Evolutionary conservation across 2,797 vertebrate genomes (phyloP).

Genomic region (Lemur catta): DNA sequence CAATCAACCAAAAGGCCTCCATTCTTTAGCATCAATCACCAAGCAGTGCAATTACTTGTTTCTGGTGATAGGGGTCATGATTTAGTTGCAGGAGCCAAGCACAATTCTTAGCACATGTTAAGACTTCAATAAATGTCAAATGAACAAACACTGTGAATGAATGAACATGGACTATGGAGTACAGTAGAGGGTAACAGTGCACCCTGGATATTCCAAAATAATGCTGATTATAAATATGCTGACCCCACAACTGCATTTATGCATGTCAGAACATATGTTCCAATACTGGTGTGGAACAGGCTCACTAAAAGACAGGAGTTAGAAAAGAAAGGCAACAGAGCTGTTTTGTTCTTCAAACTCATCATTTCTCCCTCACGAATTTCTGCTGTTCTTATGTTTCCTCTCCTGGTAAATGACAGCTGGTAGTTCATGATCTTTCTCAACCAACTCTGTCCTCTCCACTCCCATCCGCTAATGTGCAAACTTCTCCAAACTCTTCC

Average conservation of each 20-base stretch:
- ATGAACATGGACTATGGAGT: not conserved
- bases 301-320: not conserved
- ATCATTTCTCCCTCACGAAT: not conserved
- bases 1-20: not conserved
- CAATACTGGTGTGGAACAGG: not conserved
- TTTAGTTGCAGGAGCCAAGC: not conserved
- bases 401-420: not conserved
- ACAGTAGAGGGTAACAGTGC: not conserved
- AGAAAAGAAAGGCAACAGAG: not conserved
- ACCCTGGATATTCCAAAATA: not conserved
- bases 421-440: not conserved
- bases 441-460: not conserved
- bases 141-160: not conserved
- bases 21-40: not conserved
- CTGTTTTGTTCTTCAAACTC: not conserved
- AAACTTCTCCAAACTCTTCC: not conserved
- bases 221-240: not conserved
- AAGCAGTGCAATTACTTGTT: not conserved
- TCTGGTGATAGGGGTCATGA: not conserved
- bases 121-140: slow-evolving; percentile 5
- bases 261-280: not conserved
- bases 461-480: not conserved
- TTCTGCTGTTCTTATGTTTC: not conserved
- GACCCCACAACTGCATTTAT: not conserved
- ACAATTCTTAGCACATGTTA: not conserved